Evolutionary conservation across 2,113 vertebrate species (phyloP).

Genomic region (Nettapus auritus): DNA sequence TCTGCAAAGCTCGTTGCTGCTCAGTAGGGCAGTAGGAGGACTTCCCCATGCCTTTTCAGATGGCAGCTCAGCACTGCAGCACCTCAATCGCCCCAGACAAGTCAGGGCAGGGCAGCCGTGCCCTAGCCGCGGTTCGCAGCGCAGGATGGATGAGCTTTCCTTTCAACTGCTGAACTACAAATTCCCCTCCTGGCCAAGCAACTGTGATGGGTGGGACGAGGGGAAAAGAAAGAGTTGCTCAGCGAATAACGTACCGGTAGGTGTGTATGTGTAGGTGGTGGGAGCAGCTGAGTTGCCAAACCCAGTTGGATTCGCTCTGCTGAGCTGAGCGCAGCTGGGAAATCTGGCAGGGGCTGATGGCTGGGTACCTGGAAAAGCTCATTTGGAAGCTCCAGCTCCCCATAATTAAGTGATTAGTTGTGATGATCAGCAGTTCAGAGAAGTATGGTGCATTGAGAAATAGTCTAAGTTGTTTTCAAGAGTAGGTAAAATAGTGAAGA

Average conservation of each 20-base stretch:
- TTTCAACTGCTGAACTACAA: constrained; percentile 50
- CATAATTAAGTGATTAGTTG: background rate
- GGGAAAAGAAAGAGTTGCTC: constrained; percentile 1
- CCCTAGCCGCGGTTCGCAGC: constrained; percentile 25
- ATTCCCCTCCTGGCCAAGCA: constrained; percentile 22
- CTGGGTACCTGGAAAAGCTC: background rate
- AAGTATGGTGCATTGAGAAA: background rate
- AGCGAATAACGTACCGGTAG: background rate
- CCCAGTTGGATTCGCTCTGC: background rate
- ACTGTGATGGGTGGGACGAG: background rate
- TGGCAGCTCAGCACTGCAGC: constrained; percentile 6
- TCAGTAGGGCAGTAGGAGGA: background rate
- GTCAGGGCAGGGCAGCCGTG: constrained; percentile 79
- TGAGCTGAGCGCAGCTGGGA: accelerated
- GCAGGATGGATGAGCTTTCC: background rate
- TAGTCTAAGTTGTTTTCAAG: background rate
- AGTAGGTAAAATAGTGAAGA: background rate
- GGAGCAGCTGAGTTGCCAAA: constrained; percentile 40
- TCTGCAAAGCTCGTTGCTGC: background rate
- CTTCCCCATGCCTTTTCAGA: background rate
- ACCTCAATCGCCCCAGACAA: constrained; percentile 74
- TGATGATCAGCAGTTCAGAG: background rate
- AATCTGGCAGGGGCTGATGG: background rate
- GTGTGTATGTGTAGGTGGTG: background rate
- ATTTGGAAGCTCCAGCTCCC: constrained; percentile 14